Evolutionary conservation across 2,888 invertebrate species (phyloP).

Genomic region (Cephalotes varians): DNA sequence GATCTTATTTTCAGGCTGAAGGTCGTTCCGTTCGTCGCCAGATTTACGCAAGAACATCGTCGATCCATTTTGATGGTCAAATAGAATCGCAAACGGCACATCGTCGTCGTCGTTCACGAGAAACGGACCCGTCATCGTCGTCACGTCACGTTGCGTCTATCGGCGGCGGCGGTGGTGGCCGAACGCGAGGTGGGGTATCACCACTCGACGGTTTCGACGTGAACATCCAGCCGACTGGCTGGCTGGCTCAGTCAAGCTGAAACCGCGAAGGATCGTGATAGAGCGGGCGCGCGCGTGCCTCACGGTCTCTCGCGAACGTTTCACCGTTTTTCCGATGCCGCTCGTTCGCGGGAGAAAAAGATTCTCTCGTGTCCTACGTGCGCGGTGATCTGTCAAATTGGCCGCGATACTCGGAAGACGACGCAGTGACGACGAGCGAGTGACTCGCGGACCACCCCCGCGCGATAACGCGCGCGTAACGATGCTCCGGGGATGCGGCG

Average conservation of each 20-base stretch:
- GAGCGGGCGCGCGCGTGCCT: conserved; percentile 42
- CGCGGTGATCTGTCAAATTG: conserved; percentile 12
- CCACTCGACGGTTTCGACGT: conserved; percentile 75
- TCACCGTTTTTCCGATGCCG: conserved; percentile 51
- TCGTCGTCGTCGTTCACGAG: conserved; percentile 16
- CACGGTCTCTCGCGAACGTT: conserved; percentile 31
- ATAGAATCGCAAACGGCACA: background rate
- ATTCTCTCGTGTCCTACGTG: background rate
- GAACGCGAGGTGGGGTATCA: conserved; percentile 68
- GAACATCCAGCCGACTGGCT: conserved; percentile 72
- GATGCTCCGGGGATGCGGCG: background rate
- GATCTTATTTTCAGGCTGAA: conserved; percentile 29
- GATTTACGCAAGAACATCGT: background rate
- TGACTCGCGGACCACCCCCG: background rate
- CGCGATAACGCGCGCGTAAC: background rate
- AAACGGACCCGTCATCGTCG: conserved; percentile 5
- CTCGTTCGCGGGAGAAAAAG: background rate
- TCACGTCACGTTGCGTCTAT: conserved; percentile 64
- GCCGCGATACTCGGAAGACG: background rate
- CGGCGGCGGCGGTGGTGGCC: conserved; percentile 16
- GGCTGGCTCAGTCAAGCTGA: conserved; percentile 81
- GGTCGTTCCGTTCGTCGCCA: background rate
- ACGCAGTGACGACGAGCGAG: background rate
- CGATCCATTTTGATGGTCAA: background rate
- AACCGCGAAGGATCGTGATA: conserved; percentile 78